Evolutionary conservation across 2,797 vertebrate genomes (phyloP).

Genomic region (Gadopsis bispinosus): DNA sequence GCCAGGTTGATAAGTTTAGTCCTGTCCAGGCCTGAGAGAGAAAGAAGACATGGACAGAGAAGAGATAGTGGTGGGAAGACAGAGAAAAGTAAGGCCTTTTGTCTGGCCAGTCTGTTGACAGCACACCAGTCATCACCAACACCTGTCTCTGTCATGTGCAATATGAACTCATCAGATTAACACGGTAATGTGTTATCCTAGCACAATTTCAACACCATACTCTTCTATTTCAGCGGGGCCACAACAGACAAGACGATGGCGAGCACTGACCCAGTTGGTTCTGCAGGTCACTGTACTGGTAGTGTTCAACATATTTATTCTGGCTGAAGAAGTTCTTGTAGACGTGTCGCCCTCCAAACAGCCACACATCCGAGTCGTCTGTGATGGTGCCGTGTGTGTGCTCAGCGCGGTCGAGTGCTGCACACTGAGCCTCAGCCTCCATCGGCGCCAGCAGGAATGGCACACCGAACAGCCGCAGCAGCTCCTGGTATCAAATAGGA

Average conservation of each 20-base stretch:
- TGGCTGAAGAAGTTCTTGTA: constrained; percentile 98
- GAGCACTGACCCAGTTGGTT: constrained; percentile 89
- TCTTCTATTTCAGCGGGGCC: background rate
- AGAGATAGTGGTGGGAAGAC: background rate
- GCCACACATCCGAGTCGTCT: constrained; percentile 97
- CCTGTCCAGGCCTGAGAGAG: constrained; percentile 90
- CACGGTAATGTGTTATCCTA: background rate
- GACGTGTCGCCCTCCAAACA: constrained; percentile 95
- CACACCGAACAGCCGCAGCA: constrained; percentile 93
- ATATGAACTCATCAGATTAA: constrained; percentile 39
- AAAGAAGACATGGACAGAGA: background rate
- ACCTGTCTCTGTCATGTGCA: constrained; percentile 19
- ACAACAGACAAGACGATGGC: accelerated
- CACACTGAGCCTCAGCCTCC: constrained; percentile 98
- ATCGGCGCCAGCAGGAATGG: constrained; percentile 94
- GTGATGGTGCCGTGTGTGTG: constrained; percentile 98
- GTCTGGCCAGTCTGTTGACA: constrained; percentile 3
- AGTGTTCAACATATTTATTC: constrained; percentile 93
- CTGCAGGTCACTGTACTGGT: constrained; percentile 92
- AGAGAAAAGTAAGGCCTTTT: background rate
- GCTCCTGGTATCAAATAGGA: constrained; percentile 84
- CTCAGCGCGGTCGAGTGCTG: constrained; percentile 90
- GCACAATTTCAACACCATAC: constrained; percentile 21
- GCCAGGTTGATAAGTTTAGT: constrained; percentile 96
- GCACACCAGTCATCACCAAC: constrained; percentile 8